Evolutionary conservation across 1,140 invertebrate species (phyloP).

Genomic region (Scaptomyza hsui): DNA sequence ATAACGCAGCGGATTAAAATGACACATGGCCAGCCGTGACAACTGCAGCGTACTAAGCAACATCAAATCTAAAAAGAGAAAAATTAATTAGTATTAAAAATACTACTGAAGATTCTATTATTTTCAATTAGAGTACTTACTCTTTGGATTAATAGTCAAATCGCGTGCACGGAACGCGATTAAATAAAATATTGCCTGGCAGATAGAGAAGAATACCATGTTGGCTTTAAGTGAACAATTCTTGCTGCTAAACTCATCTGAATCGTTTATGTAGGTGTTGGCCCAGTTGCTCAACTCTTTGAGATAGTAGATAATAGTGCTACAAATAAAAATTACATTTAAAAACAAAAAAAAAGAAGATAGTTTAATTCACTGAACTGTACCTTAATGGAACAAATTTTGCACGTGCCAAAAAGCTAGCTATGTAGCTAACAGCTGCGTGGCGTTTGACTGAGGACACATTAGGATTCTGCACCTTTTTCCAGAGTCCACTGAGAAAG

Average conservation of each 20-base stretch:
- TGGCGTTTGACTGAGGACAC: constrained; percentile 88
- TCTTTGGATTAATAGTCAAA: constrained; percentile 89
- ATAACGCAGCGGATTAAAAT: constrained; percentile 93
- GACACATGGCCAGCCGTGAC: constrained; percentile 91
- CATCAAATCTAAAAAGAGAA: constrained; percentile 87
- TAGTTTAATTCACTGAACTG: constrained; percentile 14
- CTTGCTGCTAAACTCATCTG: constrained; percentile 83
- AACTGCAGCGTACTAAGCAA: constrained; percentile 93
- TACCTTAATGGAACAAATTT: constrained; percentile 88
- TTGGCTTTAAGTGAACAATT: constrained; percentile 88
- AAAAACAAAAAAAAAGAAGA: background rate
- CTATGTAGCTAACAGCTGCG: constrained; percentile 89
- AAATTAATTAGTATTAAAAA: constrained; percentile 4
- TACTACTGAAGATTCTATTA: no score
- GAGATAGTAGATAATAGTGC: constrained; percentile 86
- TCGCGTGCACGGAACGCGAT: constrained; percentile 94
- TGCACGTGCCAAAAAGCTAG: constrained; percentile 90
- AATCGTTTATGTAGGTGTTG: constrained; percentile 89
- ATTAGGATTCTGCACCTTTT: constrained; percentile 89
- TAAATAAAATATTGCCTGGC: constrained; percentile 95
- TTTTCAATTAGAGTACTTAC: constrained; percentile 84
- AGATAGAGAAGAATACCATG: constrained; percentile 94
- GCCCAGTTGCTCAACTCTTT: constrained; percentile 89
- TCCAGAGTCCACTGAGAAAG: constrained; percentile 91
- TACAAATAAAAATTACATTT: constrained; percentile 41